These are phyloP conservation scores for Pandion haliaetus DNA, from an alignment of 2,113 vertebrate species.

Conservation along the genomic window DNA sequence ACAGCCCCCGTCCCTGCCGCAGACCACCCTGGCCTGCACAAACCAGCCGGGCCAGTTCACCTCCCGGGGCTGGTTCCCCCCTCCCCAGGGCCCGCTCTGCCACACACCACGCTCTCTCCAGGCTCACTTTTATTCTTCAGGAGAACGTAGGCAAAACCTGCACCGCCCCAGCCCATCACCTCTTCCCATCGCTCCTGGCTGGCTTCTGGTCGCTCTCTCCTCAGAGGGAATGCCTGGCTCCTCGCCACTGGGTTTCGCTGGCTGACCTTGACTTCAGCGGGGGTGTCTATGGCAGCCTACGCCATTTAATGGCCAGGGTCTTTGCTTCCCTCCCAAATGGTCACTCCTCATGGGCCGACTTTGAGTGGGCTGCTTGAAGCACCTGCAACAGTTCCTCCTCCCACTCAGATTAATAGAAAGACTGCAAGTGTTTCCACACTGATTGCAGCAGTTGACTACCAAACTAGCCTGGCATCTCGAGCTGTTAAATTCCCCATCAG, in stretches of 20 bases:
- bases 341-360: not conserved
- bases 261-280: not conserved
- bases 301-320: not conserved
- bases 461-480: not conserved
- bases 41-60: not conserved
- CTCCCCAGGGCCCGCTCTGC: not conserved
- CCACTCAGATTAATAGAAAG: not conserved
- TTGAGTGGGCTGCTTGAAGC: not conserved
- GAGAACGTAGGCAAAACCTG: not conserved
- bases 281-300: not conserved
- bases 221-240: not conserved
- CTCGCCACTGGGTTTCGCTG: not conserved
- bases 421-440: not conserved
- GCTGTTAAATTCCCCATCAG: not conserved
- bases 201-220: not conserved
- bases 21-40: not conserved
- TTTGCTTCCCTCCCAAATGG: not conserved
- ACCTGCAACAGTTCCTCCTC: not conserved
- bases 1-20: not conserved
- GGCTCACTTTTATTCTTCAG: not conserved
- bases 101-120: not conserved
- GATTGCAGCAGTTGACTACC: not conserved
- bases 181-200: not conserved
- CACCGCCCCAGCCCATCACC: not conserved
- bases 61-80: not conserved